Conservation (phyloP, 1,140 invertebrate genomes). For the Campoletis sonorensis region DNA sequence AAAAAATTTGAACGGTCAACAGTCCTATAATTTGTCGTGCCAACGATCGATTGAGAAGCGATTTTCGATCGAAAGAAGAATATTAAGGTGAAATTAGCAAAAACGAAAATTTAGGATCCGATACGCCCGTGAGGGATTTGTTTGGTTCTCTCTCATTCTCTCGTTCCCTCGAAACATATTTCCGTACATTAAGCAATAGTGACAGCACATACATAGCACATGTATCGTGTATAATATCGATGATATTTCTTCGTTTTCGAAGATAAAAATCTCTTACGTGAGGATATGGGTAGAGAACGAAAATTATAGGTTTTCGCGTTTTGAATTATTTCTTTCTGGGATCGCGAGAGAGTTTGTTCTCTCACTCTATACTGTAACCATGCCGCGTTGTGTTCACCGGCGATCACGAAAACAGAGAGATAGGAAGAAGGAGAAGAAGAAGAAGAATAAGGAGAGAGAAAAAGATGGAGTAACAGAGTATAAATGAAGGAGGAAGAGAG, state of each 20-base stretch:
- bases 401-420: slow-evolving; percentile 40
- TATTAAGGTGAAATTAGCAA: background rate
- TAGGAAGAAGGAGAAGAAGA: slow-evolving; percentile 27
- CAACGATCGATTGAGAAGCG: background rate
- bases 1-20: too few species aligned
- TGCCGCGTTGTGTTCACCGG: background rate
- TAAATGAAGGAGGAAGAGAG: slow-evolving; percentile 34
- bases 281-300: slow-evolving; percentile 48
- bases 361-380: slow-evolving; percentile 6
- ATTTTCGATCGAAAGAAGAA: background rate
- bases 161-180: slow-evolving; percentile 39
- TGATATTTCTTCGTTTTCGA: slow-evolving; percentile 64
- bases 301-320: slow-evolving; percentile 72
- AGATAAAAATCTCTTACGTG: slow-evolving; percentile 66
- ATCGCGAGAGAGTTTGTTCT: slow-evolving; percentile 30
- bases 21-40: background rate
- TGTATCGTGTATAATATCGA: slow-evolving; percentile 52
- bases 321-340: slow-evolving; percentile 68
- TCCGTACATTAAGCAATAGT: slow-evolving; percentile 9
- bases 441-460: background rate
- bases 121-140: slow-evolving; percentile 51
- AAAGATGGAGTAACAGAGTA: slow-evolving; percentile 14
- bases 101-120: background rate
- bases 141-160: slow-evolving; percentile 53
- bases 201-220: slow-evolving; percentile 58